Evolutionary conservation across 2,797 vertebrate genomes (phyloP).

Genomic region (Pagetopsis macropterus): DNA sequence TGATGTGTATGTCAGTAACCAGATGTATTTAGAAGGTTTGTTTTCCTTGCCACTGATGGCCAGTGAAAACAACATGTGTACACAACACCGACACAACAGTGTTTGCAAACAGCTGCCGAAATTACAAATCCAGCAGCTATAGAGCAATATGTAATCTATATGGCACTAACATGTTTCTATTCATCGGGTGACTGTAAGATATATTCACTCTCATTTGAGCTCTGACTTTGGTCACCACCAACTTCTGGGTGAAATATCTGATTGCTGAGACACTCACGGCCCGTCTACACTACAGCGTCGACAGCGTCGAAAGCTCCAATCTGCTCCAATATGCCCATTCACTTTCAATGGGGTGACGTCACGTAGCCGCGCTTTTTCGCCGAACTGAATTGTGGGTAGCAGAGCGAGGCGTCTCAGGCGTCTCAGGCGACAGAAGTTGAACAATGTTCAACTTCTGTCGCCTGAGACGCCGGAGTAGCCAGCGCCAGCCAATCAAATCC

Average conservation of each 20-base stretch:
- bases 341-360: too few relatives aligned
- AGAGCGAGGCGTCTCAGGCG: too few relatives aligned
- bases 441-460: too few relatives aligned
- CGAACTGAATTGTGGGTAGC: too few relatives aligned
- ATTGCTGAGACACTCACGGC: background rate
- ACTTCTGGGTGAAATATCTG: background rate
- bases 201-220: background rate
- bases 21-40: background rate
- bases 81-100: background rate
- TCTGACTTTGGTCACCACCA: slow-evolving; percentile 8
- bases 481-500: too few relatives aligned
- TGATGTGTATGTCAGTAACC: background rate
- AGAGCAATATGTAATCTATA: background rate
- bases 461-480: too few relatives aligned
- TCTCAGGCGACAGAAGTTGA: too few relatives aligned
- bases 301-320: too few relatives aligned
- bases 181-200: background rate
- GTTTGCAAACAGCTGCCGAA: background rate
- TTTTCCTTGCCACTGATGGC: background rate
- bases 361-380: too few relatives aligned
- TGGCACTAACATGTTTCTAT: background rate
- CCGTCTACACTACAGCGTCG: too few relatives aligned
- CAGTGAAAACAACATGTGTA: background rate
- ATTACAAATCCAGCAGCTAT: background rate
- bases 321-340: too few relatives aligned